Conservation (phyloP, 2,113 vertebrate genomes). For the Macrotus californicus region DNA sequence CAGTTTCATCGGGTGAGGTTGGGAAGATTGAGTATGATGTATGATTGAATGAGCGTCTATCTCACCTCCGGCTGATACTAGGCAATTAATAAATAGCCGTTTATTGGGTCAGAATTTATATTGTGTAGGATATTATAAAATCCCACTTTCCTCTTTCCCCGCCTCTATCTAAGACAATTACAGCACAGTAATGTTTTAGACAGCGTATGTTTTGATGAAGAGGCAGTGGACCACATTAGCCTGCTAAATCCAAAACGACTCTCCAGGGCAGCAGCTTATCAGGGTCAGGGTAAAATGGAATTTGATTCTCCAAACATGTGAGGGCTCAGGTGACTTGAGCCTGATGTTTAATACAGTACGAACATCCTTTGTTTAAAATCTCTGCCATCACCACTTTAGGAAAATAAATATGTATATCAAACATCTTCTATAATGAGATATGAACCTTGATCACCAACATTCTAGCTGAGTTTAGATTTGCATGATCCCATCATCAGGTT, state of each 20-base stretch:
- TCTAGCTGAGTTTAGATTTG: conserved; percentile 45
- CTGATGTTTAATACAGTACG: conserved; percentile 29
- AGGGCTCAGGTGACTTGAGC: conserved; percentile 25
- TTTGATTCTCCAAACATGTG: not conserved
- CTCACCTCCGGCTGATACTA: not conserved
- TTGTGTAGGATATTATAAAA: not conserved
- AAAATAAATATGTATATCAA: conserved; percentile 59
- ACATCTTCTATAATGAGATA: conserved; percentile 59
- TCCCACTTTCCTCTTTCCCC: not conserved
- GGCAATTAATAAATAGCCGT: not conserved
- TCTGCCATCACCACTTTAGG: conserved; percentile 37
- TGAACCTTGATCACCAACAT: conserved; percentile 43
- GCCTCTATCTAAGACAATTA: not conserved
- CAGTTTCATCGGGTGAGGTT: not conserved
- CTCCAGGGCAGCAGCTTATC: not conserved
- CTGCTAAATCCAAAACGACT: not conserved
- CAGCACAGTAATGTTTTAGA: not conserved
- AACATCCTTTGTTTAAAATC: conserved; percentile 44
- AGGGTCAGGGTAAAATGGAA: conserved; percentile 32
- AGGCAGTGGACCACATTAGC: not conserved
- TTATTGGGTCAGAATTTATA: not conserved
- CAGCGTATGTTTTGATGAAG: not conserved
- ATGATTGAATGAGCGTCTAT: not conserved
- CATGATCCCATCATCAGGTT: not conserved
- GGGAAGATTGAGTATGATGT: not conserved